Evolutionary conservation across 2,888 invertebrate species (phyloP), one percentile per base, ranked within the genome.

Genomic region (Capitulum mitella): DNA sequence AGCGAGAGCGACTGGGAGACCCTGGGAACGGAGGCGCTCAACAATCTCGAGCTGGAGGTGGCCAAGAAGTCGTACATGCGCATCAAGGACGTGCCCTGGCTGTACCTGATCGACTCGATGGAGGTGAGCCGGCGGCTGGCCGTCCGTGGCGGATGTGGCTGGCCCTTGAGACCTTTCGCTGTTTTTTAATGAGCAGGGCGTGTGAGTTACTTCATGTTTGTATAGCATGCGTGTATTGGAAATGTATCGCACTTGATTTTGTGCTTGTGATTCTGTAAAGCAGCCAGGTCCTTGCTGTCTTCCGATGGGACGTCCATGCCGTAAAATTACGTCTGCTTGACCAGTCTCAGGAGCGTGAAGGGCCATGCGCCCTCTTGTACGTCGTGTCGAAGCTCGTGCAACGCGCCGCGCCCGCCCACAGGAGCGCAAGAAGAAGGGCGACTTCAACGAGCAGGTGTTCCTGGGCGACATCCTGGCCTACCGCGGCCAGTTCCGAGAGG

Each of bases 1-100:
- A 96, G 98, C 0, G 92, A 93, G 78, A 90, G 92, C 77, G 98
- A 99, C 86, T 99, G 98, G 98, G 93, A 95, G 84, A 90, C 93
- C 29, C 87, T 99, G 54, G 98, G 95, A 0, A 90, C 92, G 80
- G 90, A 93, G 1, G 95, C 98, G 0, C 86, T 99, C 22, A 94
- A 97, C 84, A 91, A 93, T 77, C 87, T 97, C 22, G 91, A 97
- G 82, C 90, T 98, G 80, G 91, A 92, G 82, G 91, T 95, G 16
- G 96, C 98, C 0, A 90, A 92, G 82, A 92, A 96, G 84, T 93
- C 97, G 0, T 98, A 96, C 84, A 92, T 94, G 77, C 90, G 94
- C 81, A 91, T 94, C 79, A 92, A 94, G 84, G 94, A 97, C 85
- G 88, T 96, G 78, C 89, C 92, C 43, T 94, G 93, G 85, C 89